Conservation (phyloP, 1,140 invertebrate genomes). For the Drosophila lacteicornis region DNA sequence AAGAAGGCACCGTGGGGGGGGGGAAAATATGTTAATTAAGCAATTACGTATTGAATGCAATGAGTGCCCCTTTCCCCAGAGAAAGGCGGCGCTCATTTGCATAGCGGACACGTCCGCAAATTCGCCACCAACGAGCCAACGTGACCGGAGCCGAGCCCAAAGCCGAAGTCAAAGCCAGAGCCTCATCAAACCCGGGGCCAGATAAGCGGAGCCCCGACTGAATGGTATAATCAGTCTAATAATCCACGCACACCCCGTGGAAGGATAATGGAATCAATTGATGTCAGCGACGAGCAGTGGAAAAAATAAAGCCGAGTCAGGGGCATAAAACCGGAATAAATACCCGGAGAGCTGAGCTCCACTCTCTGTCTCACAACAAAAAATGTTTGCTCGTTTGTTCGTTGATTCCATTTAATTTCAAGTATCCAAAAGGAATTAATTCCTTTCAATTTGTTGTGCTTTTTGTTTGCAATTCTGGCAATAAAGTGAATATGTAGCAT, state of each 20-base stretch:
- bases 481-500: no score
- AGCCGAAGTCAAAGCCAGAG: neutral
- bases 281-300: conserved; percentile 6
- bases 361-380: neutral
- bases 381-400: neutral
- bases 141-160: conserved; percentile 11
- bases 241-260: conserved; percentile 22
- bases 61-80: neutral
- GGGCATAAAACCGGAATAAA: conserved; percentile 9
- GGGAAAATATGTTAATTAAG: conserved; percentile 63
- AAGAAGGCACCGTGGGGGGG: neutral
- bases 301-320: conserved; percentile 1
- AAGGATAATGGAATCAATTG: conserved; percentile 15
- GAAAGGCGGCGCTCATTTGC: conserved; percentile 17
- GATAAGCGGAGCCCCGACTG: neutral
- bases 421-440: neutral
- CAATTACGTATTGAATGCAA: conserved; percentile 60
- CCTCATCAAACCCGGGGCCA: neutral
- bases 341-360: neutral
- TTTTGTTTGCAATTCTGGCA: no score
- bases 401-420: conserved; percentile 4
- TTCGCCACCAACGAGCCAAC: conserved; percentile 17
- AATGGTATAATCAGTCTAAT: conserved; percentile 48
- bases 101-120: conserved; percentile 22
- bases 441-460: neutral